phyloP scores from a whole-genome alignment of 2,113 vertebrate species.

The Zeus faber region DNA sequence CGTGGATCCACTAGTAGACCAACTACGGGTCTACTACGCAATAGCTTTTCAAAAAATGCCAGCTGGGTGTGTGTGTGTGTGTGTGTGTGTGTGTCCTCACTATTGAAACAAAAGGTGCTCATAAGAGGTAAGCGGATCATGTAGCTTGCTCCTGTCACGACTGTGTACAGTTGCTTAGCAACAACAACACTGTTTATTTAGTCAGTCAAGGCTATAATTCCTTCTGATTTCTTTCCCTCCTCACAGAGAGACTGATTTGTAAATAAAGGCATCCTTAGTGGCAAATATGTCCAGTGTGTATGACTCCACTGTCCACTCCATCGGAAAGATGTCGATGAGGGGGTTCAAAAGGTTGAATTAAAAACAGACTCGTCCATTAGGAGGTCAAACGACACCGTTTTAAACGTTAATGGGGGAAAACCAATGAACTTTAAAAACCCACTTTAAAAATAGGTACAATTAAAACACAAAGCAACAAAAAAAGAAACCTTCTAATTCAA shows the following conservation, averaged over 20 bases:
- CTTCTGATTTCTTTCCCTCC: slow-evolving; percentile 22
- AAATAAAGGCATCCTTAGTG: slow-evolving; percentile 19
- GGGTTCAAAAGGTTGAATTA: slow-evolving; percentile 15
- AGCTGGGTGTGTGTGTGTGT: no score
- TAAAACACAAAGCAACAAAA: slow-evolving; percentile 8
- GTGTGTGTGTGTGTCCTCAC: no score
- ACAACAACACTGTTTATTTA: slow-evolving; percentile 28
- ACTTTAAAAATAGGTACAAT: slow-evolving; percentile 14
- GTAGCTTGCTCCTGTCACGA: slow-evolving; percentile 29
- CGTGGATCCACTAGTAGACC: no score
- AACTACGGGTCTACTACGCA: no score
- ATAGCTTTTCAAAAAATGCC: no score
- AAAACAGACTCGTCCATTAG: slow-evolving; percentile 13
- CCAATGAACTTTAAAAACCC: no score
- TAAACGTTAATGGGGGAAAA: no score
- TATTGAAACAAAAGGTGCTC: slow-evolving; percentile 27
- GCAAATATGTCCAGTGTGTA: slow-evolving; percentile 51
- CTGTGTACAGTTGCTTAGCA: slow-evolving; percentile 52
- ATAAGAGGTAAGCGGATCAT: slow-evolving; percentile 20
- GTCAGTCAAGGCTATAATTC: slow-evolving; percentile 14
- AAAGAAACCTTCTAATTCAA: slow-evolving; percentile 28
- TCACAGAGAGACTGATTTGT: slow-evolving; percentile 15
- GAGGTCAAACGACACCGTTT: background rate
- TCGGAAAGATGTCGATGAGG: slow-evolving; percentile 1
- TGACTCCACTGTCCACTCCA: slow-evolving; percentile 54